Base-by-base conservation (phyloP, 2,797 vertebrate species). In the Garrulus glandarius region DNA sequence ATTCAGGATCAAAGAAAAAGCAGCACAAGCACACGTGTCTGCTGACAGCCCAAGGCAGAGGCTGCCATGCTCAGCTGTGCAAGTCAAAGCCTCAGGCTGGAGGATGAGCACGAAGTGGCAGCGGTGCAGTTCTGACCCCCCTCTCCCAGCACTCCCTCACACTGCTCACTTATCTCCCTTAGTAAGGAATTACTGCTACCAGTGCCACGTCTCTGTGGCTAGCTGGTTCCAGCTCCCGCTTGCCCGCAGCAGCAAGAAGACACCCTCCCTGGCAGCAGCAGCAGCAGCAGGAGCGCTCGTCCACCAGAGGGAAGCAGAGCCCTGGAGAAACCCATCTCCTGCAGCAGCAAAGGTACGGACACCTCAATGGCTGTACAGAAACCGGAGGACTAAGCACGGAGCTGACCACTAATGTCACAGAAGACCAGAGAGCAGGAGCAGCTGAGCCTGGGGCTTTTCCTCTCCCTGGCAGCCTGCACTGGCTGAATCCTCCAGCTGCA, bases 281-380 rank as follows among this genome's bases (percentile, higher is more conserved):
- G 47, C 64, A 74, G 47, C 36, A 74, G 47, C 36, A 41, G 56
- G 29, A 71, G 10, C 0, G 1, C 46, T 61, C 13, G 4, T 44
- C 93, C 90, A 72, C 39, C 77, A 92, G 95, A 92, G 85, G 93
- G 95, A 67, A 90, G 93, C 88, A 93, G 61, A 94, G 55, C 41
- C 75, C 3, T 0, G 21, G 13, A 83, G 43, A 67, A 87, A 59
- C 34, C 32, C 34, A 3, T 27, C 53, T 78, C 20, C 59, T 12
- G 18, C 5, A 2, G 9, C 26, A 27, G 63, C n/a, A 37, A 24
- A 32, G 26, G 43, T 32, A 72, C 1, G 1, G 8, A 43, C 24
- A 47, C 36, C 60, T 30, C 14, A 4, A 6, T 0, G 15, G 34
- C 49, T 34, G 39, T 1, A n/a, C 39, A 36, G 36, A 27, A 77